Evolutionary conservation across 1,140 invertebrate genomes (phyloP).

Genomic region (Caenorhabditis briggsae): DNA sequence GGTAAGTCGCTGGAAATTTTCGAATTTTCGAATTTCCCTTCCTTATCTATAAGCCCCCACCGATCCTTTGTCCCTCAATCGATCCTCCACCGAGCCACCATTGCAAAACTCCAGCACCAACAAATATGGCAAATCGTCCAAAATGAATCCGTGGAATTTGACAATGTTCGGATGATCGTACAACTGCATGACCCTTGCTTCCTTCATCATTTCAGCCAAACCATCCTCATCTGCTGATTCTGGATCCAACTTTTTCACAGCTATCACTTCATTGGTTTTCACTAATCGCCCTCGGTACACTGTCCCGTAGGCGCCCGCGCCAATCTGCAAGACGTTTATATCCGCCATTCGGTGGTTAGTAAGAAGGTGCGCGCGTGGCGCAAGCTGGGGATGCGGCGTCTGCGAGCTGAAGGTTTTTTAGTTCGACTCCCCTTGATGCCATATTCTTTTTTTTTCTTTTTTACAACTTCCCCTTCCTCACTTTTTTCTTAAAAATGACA

Average conservation of each 20-base stretch:
- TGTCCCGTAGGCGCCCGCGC: conserved; percentile 72
- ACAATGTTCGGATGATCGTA: conserved; percentile 74
- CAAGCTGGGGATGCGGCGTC: too few relatives aligned
- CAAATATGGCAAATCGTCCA: conserved; percentile 70
- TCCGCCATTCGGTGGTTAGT: neutral
- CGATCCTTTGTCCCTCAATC: conserved; percentile 58
- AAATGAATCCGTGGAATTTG: conserved; percentile 71
- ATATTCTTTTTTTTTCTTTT: too few relatives aligned
- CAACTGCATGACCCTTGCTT: conserved; percentile 73
- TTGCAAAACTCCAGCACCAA: conserved; percentile 74
- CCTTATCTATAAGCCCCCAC: neutral
- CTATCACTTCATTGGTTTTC: conserved; percentile 63
- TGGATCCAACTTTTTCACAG: conserved; percentile 71
- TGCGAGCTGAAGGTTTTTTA: too few relatives aligned
- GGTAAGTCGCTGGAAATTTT: conserved; percentile 37
- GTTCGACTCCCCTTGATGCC: too few relatives aligned
- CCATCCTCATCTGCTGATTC: conserved; percentile 70
- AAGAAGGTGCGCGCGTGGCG: too few relatives aligned
- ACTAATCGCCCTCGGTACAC: conserved; percentile 69
- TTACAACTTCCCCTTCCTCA: neutral
- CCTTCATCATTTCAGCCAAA: conserved; percentile 73
- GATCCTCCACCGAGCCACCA: conserved; percentile 72
- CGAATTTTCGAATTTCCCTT: too few relatives aligned
- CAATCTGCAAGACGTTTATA: conserved; percentile 65
- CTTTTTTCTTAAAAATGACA: conserved; percentile 70